Base-by-base conservation (phyloP, 30 jellyfish, hydroid and myxozoan species). In the Hydra vulgaris region DNA sequence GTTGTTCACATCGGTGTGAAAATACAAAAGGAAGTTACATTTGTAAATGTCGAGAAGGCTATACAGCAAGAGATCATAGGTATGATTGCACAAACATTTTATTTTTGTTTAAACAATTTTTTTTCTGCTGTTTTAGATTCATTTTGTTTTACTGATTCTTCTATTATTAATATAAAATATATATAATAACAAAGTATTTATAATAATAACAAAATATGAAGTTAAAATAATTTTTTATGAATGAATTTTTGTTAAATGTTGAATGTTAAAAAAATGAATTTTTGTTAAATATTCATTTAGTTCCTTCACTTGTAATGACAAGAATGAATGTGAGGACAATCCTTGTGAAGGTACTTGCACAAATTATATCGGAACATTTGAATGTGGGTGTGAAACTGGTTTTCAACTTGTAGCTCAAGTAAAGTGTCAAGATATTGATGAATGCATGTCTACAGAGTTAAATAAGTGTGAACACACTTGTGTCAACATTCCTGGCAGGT, bases 21-120 rank as follows among this genome's bases (percentile, higher is more conserved):
- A 91, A 91, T 69, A 91, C 95, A 21, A 71, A 53, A 54, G 96
- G 97, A 19, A 86, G 96, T 67, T 91, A 18, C 56, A 52, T 54
- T 1, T 91, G 97, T 53, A 84, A 79, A 67, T 91, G 97, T 77
- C 81, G 56, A 24, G 78, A 83, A 18, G 97, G 97, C 54, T 91
- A 19, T 56, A 27, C 53, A 23, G 89, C 81, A 8, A 16, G 69
- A 7, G 95, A 71, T 0, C 22, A 69, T 1, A 80, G 88, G 96
- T 89, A 76, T n/a, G 21, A 0, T 26, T 26, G 15, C 27, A 54
- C 16, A 16, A 61, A 21, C 71, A 4, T 54, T 56, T 21, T 54
- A 53, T 0, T 55, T 19, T 15, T 0, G 0, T 17, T 0, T 53
- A 77, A 21, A 61, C 78, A 40, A 4, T 54, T 56, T 21, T 54